A percentile compares a stretch with the other conserved stretches of the same genome.
Evolutionary conservation across 1,140 invertebrate species (phyloP).

Genomic region (Dysdera silvatica): DNA sequence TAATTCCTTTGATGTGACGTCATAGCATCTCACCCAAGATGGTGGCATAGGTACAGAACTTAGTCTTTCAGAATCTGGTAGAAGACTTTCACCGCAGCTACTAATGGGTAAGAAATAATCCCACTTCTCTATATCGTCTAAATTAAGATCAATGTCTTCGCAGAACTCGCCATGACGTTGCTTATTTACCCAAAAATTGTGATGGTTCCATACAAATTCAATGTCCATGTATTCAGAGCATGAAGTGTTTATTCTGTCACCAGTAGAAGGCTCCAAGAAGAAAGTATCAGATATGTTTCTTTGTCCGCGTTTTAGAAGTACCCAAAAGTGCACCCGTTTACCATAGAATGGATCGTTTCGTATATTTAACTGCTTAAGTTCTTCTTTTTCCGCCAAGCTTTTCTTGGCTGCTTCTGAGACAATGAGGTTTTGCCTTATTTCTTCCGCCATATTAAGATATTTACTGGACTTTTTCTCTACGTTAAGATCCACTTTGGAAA

Average conservation of each 20-base stretch:
- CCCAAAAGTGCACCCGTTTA: conserved; percentile 73
- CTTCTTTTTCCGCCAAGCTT: neutral
- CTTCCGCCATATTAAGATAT: neutral
- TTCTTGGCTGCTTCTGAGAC: neutral
- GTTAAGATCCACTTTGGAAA: conserved; percentile 10
- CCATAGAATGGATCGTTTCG: conserved; percentile 58
- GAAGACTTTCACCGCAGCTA: neutral
- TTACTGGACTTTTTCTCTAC: conserved; percentile 1
- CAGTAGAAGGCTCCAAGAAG: conserved; percentile 77
- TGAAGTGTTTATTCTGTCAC: conserved; percentile 51
- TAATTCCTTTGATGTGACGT: conserved; percentile 8
- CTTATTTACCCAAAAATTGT: conserved; percentile 77
- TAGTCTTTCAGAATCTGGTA: too few relatives aligned
- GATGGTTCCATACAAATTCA: conserved; percentile 76
- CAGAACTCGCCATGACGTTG: conserved; percentile 49
- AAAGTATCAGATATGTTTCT: conserved; percentile 55
- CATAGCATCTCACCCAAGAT: conserved; percentile 7
- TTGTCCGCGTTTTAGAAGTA: conserved; percentile 57
- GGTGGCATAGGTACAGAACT: conserved; percentile 3
- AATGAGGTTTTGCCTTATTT: too few relatives aligned
- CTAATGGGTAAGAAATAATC: conserved; percentile 8
- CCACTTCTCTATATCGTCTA: neutral
- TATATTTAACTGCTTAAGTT: neutral
- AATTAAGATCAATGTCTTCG: conserved; percentile 1
- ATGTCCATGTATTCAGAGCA: conserved; percentile 62